A percentile compares a stretch with the other conserved stretches of the same genome.
phyloP scores from a whole-genome alignment of 1,140 invertebrate species.

The Lethrus apterus region DNA sequence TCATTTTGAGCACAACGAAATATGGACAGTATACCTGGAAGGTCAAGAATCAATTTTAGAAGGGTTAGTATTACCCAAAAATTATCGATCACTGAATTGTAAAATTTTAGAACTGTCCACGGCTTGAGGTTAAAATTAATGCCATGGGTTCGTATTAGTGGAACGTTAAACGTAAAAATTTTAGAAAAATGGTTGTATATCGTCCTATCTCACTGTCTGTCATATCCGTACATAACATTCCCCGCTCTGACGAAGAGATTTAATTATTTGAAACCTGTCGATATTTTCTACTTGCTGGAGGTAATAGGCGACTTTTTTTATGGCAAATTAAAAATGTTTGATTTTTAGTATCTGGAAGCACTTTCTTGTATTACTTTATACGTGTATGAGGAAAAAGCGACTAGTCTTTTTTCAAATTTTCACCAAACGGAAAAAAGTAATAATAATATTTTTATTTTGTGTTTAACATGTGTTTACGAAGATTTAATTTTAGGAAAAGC shows the following conservation, averaged over 20 bases:
- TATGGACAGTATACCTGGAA: constrained; percentile 14
- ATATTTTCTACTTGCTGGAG: constrained; percentile 32
- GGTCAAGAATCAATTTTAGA: constrained; percentile 2
- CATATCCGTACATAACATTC: constrained; percentile 51
- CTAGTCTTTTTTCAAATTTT: neutral
- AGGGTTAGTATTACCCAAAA: too few relatives aligned
- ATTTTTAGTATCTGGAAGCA: constrained; percentile 7
- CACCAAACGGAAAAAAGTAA: neutral
- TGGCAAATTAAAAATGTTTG: neutral
- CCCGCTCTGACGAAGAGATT: constrained; percentile 49
- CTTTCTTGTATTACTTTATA: neutral
- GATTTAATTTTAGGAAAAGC: constrained; percentile 1
- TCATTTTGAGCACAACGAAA: constrained; percentile 1
- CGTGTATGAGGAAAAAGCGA: neutral
- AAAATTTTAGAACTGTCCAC: neutral
- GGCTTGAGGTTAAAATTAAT: constrained; percentile 41
- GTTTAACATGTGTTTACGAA: neutral
- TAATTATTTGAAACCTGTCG: constrained; percentile 39
- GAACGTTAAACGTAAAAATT: constrained; percentile 59
- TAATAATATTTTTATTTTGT: neutral
- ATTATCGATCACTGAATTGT: too few relatives aligned
- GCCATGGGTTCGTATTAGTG: constrained; percentile 71
- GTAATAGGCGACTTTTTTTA: constrained; percentile 16
- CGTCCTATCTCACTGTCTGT: constrained; percentile 55
- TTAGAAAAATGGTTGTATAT: constrained; percentile 62